Evolutionary conservation across 2,888 invertebrate species (phyloP).

Genomic region (Polydrusus tereticollis): DNA sequence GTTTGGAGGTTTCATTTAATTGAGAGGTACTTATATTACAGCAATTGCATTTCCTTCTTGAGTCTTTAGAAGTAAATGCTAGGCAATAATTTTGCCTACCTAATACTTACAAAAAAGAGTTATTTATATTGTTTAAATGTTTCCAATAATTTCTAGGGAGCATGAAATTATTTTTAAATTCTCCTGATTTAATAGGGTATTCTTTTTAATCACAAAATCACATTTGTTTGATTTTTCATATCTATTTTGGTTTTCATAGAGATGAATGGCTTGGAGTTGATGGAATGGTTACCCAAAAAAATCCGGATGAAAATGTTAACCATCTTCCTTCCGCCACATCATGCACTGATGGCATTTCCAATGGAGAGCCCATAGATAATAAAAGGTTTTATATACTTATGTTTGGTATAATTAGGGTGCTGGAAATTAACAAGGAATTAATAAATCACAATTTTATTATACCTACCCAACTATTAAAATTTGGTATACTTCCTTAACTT

Average conservation of each 20-base stretch:
- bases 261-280: constrained; percentile 79
- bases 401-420: constrained; percentile 1
- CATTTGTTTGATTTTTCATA: constrained; percentile 29
- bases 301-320: constrained; percentile 75
- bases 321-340: constrained; percentile 64
- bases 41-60: no score
- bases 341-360: constrained; percentile 57
- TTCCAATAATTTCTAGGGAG: no score
- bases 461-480: no score
- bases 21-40: no score
- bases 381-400: constrained; percentile 63
- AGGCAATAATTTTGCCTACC: no score
- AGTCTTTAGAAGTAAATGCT: no score
- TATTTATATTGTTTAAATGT: no score
- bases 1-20: no score
- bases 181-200: no score
- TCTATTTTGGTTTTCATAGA: constrained; percentile 65
- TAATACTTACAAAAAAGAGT: no score
- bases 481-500: no score
- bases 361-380: constrained; percentile 59
- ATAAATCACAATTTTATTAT: not conserved
- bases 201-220: not conserved
- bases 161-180: no score
- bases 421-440: not conserved
- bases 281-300: constrained; percentile 80